Conservation (phyloP, 2,797 vertebrate species). For the Mycteria americana region DNA sequence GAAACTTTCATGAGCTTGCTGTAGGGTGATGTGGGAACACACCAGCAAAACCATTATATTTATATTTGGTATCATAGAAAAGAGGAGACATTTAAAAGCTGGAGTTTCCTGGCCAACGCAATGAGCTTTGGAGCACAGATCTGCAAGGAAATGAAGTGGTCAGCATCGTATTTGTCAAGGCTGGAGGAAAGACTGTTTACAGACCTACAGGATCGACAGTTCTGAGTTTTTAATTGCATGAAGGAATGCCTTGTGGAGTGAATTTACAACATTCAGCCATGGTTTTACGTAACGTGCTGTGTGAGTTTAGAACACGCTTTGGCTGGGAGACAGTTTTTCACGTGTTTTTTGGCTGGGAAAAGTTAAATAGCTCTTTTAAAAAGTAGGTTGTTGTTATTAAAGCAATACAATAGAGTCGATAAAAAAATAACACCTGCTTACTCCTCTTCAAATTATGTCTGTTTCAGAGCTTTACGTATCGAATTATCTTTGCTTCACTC, state of each 20-base stretch:
- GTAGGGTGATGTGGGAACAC: neutral
- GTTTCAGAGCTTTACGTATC: neutral
- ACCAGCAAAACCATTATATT: neutral
- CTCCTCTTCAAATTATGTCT: constrained; percentile 21
- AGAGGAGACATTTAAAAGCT: neutral
- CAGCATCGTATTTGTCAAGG: neutral
- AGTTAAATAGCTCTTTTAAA: constrained; percentile 4
- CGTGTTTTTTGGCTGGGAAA: neutral
- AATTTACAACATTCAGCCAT: neutral
- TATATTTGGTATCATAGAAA: neutral
- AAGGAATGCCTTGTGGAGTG: neutral
- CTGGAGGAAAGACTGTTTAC: neutral
- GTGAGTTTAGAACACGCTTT: neutral
- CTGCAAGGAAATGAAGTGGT: neutral
- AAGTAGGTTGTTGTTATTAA: constrained; percentile 33
- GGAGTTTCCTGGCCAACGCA: neutral
- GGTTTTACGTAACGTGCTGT: neutral
- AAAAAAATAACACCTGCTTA: constrained; percentile 53
- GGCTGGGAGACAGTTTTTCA: neutral
- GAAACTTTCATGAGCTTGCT: neutral
- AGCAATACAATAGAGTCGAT: constrained; percentile 11
- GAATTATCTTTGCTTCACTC: constrained; percentile 36
- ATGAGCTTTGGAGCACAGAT: neutral
- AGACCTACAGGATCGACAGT: neutral
- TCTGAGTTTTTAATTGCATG: neutral